A percentile compares a stretch with the other conserved stretches of the same genome.
Evolutionary conservation across 1,140 invertebrate species (phyloP).

Genomic region (Bombus huntii): DNA sequence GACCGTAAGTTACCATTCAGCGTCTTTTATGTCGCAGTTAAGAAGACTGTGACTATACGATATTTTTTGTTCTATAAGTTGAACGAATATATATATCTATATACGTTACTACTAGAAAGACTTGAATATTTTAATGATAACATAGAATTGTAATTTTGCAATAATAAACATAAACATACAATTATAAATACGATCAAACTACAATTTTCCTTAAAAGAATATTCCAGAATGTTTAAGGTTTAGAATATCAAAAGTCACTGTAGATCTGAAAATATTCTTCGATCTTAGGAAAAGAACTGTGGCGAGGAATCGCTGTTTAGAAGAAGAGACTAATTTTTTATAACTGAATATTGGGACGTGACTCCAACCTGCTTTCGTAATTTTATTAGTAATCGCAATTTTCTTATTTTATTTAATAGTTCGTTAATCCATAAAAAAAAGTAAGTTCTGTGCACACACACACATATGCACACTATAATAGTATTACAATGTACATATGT

Average conservation of each 20-base stretch:
- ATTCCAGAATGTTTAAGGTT: neutral
- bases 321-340: neutral
- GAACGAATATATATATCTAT: neutral
- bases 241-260: neutral
- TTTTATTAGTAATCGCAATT: neutral
- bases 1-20: slow-evolving; percentile 27
- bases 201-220: no score
- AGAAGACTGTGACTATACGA: neutral
- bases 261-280: neutral
- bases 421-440: neutral
- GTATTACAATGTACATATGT: neutral
- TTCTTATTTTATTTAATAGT: neutral
- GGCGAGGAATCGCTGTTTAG: neutral
- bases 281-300: neutral
- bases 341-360: neutral
- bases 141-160: neutral
- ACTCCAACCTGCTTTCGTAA: neutral
- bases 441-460: no score
- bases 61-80: neutral
- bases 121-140: no score
- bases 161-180: neutral
- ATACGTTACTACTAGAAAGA: neutral
- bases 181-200: neutral
- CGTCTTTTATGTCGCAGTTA: neutral
- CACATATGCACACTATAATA: neutral